Percentiles rank a stretch among this genome's conserved stretches.
These are phyloP conservation scores for Tuta absoluta DNA, from an alignment of 2,888 invertebrate species.

Conservation along the genomic window DNA sequence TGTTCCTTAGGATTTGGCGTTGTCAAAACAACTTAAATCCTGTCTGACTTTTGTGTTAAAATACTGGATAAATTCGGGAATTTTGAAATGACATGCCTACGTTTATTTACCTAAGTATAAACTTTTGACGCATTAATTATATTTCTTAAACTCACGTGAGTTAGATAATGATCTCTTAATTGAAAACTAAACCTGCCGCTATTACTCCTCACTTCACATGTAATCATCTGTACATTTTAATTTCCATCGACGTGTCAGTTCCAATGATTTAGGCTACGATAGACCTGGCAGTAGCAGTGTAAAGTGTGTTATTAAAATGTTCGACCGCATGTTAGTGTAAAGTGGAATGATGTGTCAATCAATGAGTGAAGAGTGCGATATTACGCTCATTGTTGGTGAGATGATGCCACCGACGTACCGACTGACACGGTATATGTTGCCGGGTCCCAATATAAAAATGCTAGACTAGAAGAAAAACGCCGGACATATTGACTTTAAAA, in stretches of 20 bases:
- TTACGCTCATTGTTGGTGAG: conserved; percentile 49
- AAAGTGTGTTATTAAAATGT: conserved; percentile 29
- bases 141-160: background rate
- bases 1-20: too few relatives aligned
- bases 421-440: too few relatives aligned
- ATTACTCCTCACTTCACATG: conserved; percentile 23
- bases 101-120: too few relatives aligned
- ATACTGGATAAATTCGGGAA: too few relatives aligned
- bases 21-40: too few relatives aligned
- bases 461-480: too few relatives aligned
- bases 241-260: conserved; percentile 21
- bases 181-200: conserved; percentile 44
- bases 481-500: too few relatives aligned
- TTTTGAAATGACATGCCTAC: too few relatives aligned
- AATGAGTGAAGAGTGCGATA: conserved; percentile 47
- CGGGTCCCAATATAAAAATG: too few relatives aligned
- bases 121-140: too few relatives aligned
- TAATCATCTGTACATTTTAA: conserved; percentile 22
- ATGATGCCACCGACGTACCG: conserved; percentile 30
- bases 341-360: conserved; percentile 39
- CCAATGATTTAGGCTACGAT: conserved; percentile 3
- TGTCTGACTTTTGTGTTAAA: too few relatives aligned
- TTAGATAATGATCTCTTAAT: conserved; percentile 52
- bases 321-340: conserved; percentile 21
- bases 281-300: conserved; percentile 38